Base-by-base conservation (phyloP, 2,888 invertebrate species). In the Lycophotia porphyrea region DNA sequence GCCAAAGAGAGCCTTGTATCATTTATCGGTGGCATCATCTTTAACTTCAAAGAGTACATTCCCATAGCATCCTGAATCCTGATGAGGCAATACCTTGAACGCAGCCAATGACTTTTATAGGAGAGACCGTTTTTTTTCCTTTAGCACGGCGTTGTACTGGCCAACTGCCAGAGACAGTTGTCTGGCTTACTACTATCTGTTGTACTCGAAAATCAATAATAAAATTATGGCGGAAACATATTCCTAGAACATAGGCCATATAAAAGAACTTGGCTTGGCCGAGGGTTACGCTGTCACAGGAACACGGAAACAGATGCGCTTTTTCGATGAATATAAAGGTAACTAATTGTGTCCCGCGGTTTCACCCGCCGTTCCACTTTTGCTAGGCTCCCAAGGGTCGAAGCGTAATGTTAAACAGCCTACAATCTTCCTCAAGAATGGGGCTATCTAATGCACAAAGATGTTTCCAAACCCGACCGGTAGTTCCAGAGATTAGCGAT, bases 191-290 rank as follows among this genome's bases (percentile, higher is more conserved):
- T 63, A 67, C 27, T 75, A 67, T 55, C 7, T 44, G 34, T 67
- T 81, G 66, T 81, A 67, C 27, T 47, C 24, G 34, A 55, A 78
- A 78, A 76, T 78, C 78, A 81, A 81, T 67, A 75, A 75, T n/a
- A 63, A 39, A 39, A 39, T 55, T 34, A 75, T 63, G 39, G 34
- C 39, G 31, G 55, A 61, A 39, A 60, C 13, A 61, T 52, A 61
- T 39, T 24, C 18, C n/a, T n/a, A n/a, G n/a, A n/a, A n/a, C n/a
- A n/a, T 11, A 31, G 15, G 36, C 15, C 61, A 15, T 61, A 2
- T 36, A n/a, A 34, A 34, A 36, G 27, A 31, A 31, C 58, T 58
- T 31, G 18, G 31, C 31, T 18, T 34, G n/a, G 18, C 71, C 3
- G 13, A 44, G 2, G 27, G 24, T 24, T 34, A 15, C 8, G 52